A percentile compares a stretch with the other conserved stretches of the same genome.
These are phyloP conservation scores for Amia ocellicauda DNA, from an alignment of 2,113 vertebrate genomes.

Conservation along the genomic window DNA sequence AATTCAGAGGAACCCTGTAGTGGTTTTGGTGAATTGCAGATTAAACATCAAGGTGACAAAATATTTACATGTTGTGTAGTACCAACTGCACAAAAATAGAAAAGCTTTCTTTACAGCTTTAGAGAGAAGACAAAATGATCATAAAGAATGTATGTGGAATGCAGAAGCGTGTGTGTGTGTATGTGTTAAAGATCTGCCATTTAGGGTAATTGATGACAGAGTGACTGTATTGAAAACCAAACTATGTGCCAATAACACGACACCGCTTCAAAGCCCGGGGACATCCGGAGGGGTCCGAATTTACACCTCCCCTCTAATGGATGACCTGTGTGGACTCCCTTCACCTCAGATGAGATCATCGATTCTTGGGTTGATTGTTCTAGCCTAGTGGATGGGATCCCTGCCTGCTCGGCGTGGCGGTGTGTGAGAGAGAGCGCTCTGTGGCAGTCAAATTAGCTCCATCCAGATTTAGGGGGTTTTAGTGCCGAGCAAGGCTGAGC, in stretches of 20 bases:
- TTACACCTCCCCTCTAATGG: conserved; percentile 40
- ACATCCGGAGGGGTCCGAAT: conserved; percentile 48
- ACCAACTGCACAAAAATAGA: no score
- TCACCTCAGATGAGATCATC: conserved; percentile 48
- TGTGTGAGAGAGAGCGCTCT: conserved; percentile 33
- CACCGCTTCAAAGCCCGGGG: conserved; percentile 49
- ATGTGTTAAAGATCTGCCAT: background rate
- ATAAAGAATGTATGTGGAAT: no score
- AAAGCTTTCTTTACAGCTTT: no score
- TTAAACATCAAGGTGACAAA: no score
- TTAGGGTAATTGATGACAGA: conserved; percentile 55
- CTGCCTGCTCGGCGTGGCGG: conserved; percentile 25
- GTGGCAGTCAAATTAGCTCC: conserved; percentile 60
- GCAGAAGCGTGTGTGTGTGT: no score
- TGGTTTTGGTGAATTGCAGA: no score
- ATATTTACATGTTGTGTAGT: no score
- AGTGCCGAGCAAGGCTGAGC: conserved; percentile 55
- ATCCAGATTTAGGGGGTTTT: conserved; percentile 60
- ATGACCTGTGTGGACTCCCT: conserved; percentile 45
- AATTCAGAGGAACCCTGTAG: no score
- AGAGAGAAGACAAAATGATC: no score
- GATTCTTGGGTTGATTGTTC: conserved; percentile 62
- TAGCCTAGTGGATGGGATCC: conserved; percentile 50
- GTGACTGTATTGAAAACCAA: conserved; percentile 40
- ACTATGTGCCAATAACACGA: conserved; percentile 40